Evolutionary conservation across 2,888 invertebrate species (phyloP).

Genomic region (Latheticus oryzae): DNA sequence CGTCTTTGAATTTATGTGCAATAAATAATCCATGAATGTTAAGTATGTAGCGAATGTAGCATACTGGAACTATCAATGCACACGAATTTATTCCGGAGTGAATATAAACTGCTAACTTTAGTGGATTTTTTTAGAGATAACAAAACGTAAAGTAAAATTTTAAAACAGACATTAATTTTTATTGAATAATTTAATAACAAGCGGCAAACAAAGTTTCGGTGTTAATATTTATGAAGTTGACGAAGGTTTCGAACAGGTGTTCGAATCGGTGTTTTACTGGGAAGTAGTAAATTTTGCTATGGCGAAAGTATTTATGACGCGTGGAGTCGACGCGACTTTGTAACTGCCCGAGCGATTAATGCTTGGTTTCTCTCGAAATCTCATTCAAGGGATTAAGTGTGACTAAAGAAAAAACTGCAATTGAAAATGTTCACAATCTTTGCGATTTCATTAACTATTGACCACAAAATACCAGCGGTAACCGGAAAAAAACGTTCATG

Average conservation of each 20-base stretch:
- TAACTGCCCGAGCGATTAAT: conserved; percentile 5
- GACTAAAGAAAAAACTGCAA: no score
- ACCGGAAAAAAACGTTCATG: no score
- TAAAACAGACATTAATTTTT: neutral
- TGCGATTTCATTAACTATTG: no score
- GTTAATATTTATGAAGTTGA: conserved; percentile 17
- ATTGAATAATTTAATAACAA: conserved; percentile 1
- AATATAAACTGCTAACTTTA: conserved; percentile 31
- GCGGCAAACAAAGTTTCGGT: conserved; percentile 3
- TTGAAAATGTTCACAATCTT: no score
- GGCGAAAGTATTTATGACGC: conserved; percentile 23
- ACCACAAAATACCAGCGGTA: no score
- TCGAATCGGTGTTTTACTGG: conserved; percentile 13
- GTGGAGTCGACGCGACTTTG: conserved; percentile 17
- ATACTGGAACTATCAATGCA: conserved; percentile 42
- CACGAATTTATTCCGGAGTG: conserved; percentile 23
- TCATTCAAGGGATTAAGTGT: no score
- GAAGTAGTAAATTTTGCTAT: conserved; percentile 23
- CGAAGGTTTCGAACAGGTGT: conserved; percentile 18
- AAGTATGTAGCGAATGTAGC: conserved; percentile 48
- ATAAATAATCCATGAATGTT: conserved; percentile 55
- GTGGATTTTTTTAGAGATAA: no score
- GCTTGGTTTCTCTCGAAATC: no score
- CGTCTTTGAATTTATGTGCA: conserved; percentile 51
- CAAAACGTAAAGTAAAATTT: no score